Evolutionary conservation across 2,888 invertebrate genomes (phyloP), one percentile per base, ranked within the genome.

Genomic region (Leucophenga maculata): DNA sequence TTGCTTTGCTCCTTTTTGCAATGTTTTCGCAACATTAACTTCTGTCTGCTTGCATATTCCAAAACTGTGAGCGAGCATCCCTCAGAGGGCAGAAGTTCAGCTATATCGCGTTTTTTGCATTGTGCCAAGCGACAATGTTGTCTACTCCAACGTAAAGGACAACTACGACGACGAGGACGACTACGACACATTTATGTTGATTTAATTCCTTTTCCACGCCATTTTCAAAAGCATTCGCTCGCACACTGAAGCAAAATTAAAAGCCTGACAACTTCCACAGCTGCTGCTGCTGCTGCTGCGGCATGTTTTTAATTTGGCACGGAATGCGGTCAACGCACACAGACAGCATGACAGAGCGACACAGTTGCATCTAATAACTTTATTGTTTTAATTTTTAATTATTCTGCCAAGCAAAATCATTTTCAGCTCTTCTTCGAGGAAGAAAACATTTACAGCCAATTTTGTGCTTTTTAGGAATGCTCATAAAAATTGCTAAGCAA

Each of bases 401-500:
- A 78, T 78, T 77, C 32, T 32, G 31, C 18, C 14, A 9, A n/a
- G 60, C 60, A 60, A 60, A 14, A 32, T 75, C 70, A 6, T 11
- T 50, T 50, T 13, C n/a, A 14, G 8, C 18, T 18, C 11, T 3
- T 6, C 39, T 39, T 39, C 11, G 8, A 39, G 8, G 39, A 3
- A 11, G 39, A 39, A 39, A 50, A n/a, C 16, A 18, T 50, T 50
- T 50, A n/a, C 14, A 50, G 50, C 50, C 14, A 50, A 50, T 50
- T 50, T 50, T 16, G 4, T 50, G 1, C 9, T 16, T 16, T 50
- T 16, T 18, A 16, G 16, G 78, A 80, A 78, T 78, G 75, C 78
- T 72, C 78, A 78, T 78, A 80, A 78, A 78, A 80, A 78, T 80
- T 77, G 74, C 78, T 78, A 26, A 69, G 71, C 79, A 70, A 71